These are phyloP conservation scores for Euura saliciscinereae DNA, from an alignment of 1,140 invertebrate genomes.

Conservation along the genomic window DNA sequence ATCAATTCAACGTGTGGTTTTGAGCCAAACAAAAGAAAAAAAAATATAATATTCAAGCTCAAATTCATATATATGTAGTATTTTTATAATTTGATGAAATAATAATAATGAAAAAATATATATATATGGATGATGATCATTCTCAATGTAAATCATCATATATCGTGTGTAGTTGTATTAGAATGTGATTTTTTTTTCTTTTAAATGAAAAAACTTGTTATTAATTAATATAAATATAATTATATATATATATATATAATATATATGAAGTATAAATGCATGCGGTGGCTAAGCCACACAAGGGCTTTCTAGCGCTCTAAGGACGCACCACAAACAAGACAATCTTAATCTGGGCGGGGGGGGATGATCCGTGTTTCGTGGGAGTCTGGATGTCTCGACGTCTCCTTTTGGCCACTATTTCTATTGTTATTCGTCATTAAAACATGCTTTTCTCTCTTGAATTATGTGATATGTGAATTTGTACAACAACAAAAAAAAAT, in stretches of 20 bases:
- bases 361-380: not conserved
- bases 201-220: not conserved
- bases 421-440: no score
- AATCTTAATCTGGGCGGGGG: slow-evolving; percentile 6
- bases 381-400: not conserved
- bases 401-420: no score
- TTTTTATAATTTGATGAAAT: no score
- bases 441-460: no score
- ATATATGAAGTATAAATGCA: slow-evolving; percentile 6
- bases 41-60: not conserved
- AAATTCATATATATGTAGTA: not conserved
- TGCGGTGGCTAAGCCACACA: slow-evolving; percentile 19
- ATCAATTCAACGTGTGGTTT: not conserved
- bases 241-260: slow-evolving; percentile 6
- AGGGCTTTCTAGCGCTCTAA: slow-evolving; percentile 26
- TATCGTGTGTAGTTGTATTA: no score
- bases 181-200: no score
- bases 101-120: no score
- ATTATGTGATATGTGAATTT: no score
- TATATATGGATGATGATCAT: no score
- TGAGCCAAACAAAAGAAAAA: not conserved
- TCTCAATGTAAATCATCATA: no score
- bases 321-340: slow-evolving; percentile 29
- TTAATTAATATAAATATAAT: not conserved
- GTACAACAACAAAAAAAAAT: no score